Evolutionary conservation across 1,140 invertebrate species (phyloP).

Genomic region (Zaprionus nigranus): DNA sequence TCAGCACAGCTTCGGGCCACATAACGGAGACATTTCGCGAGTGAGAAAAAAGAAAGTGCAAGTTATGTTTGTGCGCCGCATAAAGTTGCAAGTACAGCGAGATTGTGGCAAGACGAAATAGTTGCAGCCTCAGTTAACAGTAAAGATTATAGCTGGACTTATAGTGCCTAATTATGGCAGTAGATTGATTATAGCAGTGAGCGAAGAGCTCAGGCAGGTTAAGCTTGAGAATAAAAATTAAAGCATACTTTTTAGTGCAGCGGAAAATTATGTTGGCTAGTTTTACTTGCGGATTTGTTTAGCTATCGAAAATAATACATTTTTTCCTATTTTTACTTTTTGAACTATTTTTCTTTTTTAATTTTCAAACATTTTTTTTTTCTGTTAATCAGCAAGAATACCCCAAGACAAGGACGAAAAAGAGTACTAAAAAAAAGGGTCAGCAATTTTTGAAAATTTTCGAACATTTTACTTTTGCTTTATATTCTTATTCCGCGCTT

Average conservation of each 20-base stretch:
- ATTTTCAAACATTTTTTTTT: too few relatives aligned
- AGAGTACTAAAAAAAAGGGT: too few relatives aligned
- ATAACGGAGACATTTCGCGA: constrained; percentile 21
- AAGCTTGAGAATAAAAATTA: neutral
- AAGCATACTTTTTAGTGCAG: neutral
- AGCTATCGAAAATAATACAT: too few relatives aligned
- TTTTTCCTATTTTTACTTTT: too few relatives aligned
- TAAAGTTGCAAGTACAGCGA: constrained; percentile 14
- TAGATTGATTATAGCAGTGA: neutral
- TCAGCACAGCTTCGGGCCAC: constrained; percentile 14
- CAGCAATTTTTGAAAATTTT: neutral
- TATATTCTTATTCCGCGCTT: neutral
- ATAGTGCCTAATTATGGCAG: neutral
- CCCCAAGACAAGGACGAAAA: too few relatives aligned
- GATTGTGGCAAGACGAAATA: neutral
- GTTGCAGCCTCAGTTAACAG: constrained; percentile 1
- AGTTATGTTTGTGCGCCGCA: constrained; percentile 35
- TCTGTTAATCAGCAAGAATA: too few relatives aligned
- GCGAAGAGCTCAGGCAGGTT: neutral
- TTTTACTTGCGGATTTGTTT: neutral
- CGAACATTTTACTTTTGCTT: neutral
- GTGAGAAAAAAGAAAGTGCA: constrained; percentile 28
- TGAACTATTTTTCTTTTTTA: too few relatives aligned
- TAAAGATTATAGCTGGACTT: neutral
- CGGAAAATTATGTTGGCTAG: neutral